A percentile compares a stretch with the other conserved stretches of the same genome.
Conservation (phyloP, 2,113 vertebrate genomes). For the Delphinapterus leucas region DNA sequence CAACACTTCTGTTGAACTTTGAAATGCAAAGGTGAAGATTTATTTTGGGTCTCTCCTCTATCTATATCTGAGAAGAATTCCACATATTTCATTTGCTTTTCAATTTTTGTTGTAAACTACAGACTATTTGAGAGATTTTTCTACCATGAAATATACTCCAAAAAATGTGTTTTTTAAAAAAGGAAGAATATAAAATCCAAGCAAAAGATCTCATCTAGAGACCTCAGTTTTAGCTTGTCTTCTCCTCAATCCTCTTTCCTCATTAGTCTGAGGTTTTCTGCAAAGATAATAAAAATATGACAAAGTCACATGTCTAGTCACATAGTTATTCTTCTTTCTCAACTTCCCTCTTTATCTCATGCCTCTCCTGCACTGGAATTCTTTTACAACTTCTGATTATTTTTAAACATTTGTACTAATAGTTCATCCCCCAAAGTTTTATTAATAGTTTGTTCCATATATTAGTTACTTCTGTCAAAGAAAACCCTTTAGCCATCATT, state of each 20-base stretch:
- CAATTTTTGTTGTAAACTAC: not conserved
- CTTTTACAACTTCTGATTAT: not conserved
- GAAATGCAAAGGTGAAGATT: not conserved
- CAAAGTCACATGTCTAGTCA: constrained; percentile 29
- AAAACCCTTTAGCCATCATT: not conserved
- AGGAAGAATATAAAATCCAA: not conserved
- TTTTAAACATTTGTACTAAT: not conserved
- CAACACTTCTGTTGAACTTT: not conserved
- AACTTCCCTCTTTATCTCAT: constrained; percentile 31
- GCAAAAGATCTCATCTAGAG: not conserved
- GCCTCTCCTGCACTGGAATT: constrained; percentile 5
- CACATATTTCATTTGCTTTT: not conserved
- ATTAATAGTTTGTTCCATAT: not conserved
- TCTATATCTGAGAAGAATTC: not conserved
- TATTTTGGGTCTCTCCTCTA: not conserved
- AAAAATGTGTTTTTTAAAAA: not conserved
- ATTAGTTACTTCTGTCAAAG: not conserved
- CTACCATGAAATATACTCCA: not conserved
- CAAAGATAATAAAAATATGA: constrained; percentile 52
- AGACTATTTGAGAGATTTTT: not conserved
- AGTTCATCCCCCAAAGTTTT: not conserved
- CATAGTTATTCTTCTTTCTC: not conserved
- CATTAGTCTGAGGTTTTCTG: constrained; percentile 21
- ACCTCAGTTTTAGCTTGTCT: not conserved
- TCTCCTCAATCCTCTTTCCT: not conserved